phyloP scores from a whole-genome alignment of 2,888 invertebrate species.

The Stenodema calcarata region DNA sequence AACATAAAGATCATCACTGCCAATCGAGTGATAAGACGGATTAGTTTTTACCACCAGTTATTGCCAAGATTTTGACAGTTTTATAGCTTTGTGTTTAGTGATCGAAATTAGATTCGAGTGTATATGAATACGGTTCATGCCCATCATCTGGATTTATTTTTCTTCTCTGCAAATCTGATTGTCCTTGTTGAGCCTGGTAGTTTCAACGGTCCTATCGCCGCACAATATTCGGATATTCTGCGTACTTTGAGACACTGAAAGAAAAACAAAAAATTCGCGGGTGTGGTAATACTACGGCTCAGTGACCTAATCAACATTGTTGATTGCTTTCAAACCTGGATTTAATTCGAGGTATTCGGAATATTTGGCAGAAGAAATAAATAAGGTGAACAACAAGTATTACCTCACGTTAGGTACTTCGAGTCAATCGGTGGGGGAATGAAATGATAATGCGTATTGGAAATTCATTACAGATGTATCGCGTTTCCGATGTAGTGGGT shows the following conservation, averaged over 20 bases:
- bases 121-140: background rate
- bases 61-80: background rate
- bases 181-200: background rate
- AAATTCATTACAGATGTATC: too few species aligned
- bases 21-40: background rate
- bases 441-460: too few species aligned
- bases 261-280: too few species aligned
- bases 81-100: background rate
- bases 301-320: too few species aligned
- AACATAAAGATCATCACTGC: background rate
- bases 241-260: too few species aligned
- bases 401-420: background rate
- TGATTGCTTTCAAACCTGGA: too few species aligned
- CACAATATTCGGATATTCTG: too few species aligned
- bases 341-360: too few species aligned
- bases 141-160: background rate
- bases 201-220: too few species aligned
- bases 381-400: background rate
- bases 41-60: background rate
- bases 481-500: too few species aligned
- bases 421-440: too few species aligned
- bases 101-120: background rate
- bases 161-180: background rate
- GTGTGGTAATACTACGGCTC: too few species aligned
- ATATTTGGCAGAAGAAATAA: background rate